phyloP scores from a whole-genome alignment of 2,113 vertebrate genomes.

The Saccopteryx bilineata region DNA sequence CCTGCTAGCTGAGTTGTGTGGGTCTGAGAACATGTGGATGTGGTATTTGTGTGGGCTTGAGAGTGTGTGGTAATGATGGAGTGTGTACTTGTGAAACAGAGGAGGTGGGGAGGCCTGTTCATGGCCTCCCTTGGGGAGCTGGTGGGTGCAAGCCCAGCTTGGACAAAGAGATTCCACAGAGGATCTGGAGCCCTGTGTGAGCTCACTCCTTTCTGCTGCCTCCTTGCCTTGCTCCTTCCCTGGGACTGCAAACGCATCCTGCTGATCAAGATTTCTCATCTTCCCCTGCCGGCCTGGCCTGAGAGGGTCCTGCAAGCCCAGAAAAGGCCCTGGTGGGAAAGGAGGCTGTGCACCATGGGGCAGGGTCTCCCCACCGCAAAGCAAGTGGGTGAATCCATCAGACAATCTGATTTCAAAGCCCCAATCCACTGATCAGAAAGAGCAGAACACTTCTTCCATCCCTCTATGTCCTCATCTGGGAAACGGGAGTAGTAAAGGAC shows the following conservation, averaged over 20 bases:
- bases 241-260: background rate
- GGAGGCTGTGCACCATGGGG: rapidly evolving
- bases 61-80: conserved; percentile 58
- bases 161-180: background rate
- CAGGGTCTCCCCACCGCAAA: background rate
- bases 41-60: conserved; percentile 65
- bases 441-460: background rate
- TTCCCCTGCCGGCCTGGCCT: background rate
- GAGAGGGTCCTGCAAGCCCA: background rate
- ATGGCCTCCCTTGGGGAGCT: background rate
- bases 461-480: background rate
- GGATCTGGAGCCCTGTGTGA: background rate
- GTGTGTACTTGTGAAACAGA: conserved; percentile 68
- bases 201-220: background rate
- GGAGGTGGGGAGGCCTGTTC: background rate
- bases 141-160: background rate
- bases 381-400: background rate
- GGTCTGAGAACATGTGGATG: conserved; percentile 51
- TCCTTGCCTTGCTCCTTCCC: background rate
- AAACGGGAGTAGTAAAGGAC: background rate
- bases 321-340: background rate
- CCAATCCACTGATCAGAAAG: background rate
- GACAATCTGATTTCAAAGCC: background rate
- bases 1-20: background rate
- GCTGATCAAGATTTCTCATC: background rate